A percentile compares a stretch with the other conserved stretches of the same genome.
Evolutionary conservation across 92 coral and sea anemone species (phyloP).

Genomic region (Paramuricea clavata): DNA sequence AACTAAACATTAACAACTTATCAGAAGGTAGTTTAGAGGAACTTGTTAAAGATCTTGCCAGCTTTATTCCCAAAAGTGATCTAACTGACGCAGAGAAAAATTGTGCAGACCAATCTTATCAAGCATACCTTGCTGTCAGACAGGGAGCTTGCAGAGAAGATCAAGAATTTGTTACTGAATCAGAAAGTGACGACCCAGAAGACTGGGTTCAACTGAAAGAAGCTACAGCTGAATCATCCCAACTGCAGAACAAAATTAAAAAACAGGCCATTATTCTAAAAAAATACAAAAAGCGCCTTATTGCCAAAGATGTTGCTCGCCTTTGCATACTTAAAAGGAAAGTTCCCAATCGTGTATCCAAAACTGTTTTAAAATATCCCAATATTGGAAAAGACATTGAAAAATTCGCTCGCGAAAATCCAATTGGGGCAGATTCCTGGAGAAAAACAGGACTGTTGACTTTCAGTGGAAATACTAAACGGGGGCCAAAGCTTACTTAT

Average conservation of each 20-base stretch:
- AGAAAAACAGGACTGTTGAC: slow-evolving; percentile 7
- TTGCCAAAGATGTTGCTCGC: slow-evolving; percentile 26
- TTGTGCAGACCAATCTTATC: not conserved
- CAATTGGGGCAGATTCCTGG: slow-evolving; percentile 37
- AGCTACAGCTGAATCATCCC: not conserved
- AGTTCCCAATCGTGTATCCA: not conserved
- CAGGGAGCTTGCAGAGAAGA: not conserved
- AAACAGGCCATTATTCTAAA: not conserved
- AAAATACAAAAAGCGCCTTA: slow-evolving; percentile 9
- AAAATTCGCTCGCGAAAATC: no score
- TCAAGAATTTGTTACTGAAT: not conserved
- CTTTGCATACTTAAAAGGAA: not conserved
- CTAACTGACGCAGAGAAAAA: not conserved
- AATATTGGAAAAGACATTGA: no score
- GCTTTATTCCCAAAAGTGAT: not conserved
- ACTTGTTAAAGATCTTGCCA: not conserved
- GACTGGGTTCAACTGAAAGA: slow-evolving; percentile 8
- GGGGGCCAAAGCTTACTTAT: no score
- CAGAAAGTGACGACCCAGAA: slow-evolving; percentile 13
- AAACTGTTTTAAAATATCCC: not conserved
- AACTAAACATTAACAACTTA: not conserved
- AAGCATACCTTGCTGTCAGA: slow-evolving; percentile 8
- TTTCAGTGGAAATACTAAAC: no score
- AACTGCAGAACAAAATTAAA: not conserved
- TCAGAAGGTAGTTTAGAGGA: not conserved